Conservation (phyloP, 2,888 invertebrate genomes). For the Luperina testacea region DNA sequence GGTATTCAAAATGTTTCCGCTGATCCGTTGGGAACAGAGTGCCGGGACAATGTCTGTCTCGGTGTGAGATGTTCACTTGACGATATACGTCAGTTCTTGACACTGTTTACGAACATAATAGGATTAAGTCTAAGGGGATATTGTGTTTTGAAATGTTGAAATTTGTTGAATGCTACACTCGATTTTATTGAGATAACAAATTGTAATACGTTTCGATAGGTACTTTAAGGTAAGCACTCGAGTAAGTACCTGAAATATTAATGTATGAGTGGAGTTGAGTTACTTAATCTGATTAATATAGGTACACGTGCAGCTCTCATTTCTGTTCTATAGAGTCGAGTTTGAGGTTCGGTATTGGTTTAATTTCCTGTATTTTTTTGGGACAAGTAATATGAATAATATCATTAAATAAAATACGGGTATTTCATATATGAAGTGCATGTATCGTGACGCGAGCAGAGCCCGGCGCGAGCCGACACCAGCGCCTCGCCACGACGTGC, state of each 20-base stretch:
- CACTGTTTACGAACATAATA: constrained; percentile 86
- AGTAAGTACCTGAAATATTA: constrained; percentile 32
- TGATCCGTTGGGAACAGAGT: constrained; percentile 70
- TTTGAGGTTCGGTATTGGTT: constrained; percentile 1
- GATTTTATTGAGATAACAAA: constrained; percentile 66
- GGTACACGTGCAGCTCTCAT: constrained; percentile 28
- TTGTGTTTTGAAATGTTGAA: constrained; percentile 80
- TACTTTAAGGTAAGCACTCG: constrained; percentile 36
- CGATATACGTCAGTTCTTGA: constrained; percentile 80
- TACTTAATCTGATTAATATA: constrained; percentile 28
- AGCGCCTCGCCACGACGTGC: constrained; percentile 77
- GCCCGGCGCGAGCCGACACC: constrained; percentile 63
- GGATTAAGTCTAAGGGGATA: constrained; percentile 83
- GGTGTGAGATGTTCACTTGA: constrained; percentile 85
- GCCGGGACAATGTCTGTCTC: constrained; percentile 74
- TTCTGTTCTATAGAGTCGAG: not conserved
- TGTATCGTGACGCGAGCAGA: constrained; percentile 46
- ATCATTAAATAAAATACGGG: constrained; percentile 19
- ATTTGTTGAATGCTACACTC: constrained; percentile 70
- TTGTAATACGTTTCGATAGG: constrained; percentile 55
- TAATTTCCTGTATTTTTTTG: constrained; percentile 6
- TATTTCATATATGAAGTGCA: constrained; percentile 45
- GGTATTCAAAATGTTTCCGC: constrained; percentile 85
- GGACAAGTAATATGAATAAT: not conserved
- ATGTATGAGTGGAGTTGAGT: constrained; percentile 21